Evolutionary conservation across 2,888 invertebrate species (phyloP), one percentile per base, ranked within the genome.

Genomic region (Microdon myrmicae): DNA sequence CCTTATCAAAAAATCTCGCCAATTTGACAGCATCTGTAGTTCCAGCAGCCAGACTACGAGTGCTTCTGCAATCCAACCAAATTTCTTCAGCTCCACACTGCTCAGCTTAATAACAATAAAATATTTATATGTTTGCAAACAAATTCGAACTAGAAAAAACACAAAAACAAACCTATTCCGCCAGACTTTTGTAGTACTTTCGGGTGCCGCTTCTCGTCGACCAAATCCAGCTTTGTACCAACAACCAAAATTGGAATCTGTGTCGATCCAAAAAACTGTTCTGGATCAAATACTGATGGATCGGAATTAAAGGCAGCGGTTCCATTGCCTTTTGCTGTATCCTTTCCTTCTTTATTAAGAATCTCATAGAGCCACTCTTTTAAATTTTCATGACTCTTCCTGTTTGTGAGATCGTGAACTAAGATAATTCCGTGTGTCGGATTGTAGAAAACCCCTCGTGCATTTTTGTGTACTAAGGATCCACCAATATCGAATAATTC

Each of bases 401-500:
- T 85, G 79, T 99, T 99, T 3, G 94, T 94, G 72, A 98, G 82
- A 82, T 99, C 99, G 77, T 99, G 97, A 2, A 98, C 96, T 60
- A 99, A 83, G 71, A 99, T 94, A 22, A 97, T 90, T 84, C 97
- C 99, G 82, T 97, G 92, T 53, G 92, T 90, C 19, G 93, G 90
- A 74, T 92, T 90, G 80, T 97, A 97, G 80, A 98, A 98, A 1
- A 97, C 93, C 61, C 89, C 86, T 73, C 97, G 84, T n/a, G 94
- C 90, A 77, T 94, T 96, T 74, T 91, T 86, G 77, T 99, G 98
- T 71, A 89, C 92, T 67, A 91, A 87, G 67, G 94, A 96, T 1
- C 98, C 98, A 3, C 98, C 98, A 44, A 99, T 87, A 77, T 99
- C 99, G 92, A 97, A 99, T 20, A 98, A 83, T 81, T 99, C 98